Evolutionary conservation across 2,888 invertebrate species (phyloP).

Genomic region (Altica lythri): DNA sequence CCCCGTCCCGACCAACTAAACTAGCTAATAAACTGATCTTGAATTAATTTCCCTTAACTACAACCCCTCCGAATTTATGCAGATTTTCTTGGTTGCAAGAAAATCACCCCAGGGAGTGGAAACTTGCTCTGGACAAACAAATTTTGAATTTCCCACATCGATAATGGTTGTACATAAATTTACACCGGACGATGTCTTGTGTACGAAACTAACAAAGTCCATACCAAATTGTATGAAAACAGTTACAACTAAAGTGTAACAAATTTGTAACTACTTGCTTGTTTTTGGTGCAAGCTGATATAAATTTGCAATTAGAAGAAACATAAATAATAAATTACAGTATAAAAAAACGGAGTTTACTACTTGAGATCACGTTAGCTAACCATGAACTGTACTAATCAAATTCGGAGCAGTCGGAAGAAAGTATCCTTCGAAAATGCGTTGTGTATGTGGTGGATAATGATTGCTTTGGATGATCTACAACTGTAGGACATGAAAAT

Average conservation of each 20-base stretch:
- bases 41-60: slow-evolving; percentile 38
- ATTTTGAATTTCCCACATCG: slow-evolving; percentile 6
- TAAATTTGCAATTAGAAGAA: too few relatives aligned
- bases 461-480: too few relatives aligned
- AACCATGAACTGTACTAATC: too few relatives aligned
- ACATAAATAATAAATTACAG: too few relatives aligned
- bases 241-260: not conserved
- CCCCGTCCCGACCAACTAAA: slow-evolving; percentile 32
- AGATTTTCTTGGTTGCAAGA: slow-evolving; percentile 27
- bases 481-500: too few relatives aligned
- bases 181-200: not conserved
- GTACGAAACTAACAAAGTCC: not conserved
- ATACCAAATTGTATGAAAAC: not conserved
- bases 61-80: slow-evolving; percentile 23
- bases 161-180: slow-evolving; percentile 4
- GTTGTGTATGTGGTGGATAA: too few relatives aligned
- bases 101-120: slow-evolving; percentile 2
- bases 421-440: too few relatives aligned
- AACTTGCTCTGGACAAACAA: slow-evolving; percentile 18
- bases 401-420: too few relatives aligned
- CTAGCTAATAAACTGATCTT: slow-evolving; percentile 38
- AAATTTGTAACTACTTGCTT: too few relatives aligned
- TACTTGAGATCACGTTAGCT: too few relatives aligned
- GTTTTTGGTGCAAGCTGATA: too few relatives aligned
- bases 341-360: too few relatives aligned